phyloP scores from a whole-genome alignment of 2,888 invertebrate genomes.

The Agrochola lota region DNA sequence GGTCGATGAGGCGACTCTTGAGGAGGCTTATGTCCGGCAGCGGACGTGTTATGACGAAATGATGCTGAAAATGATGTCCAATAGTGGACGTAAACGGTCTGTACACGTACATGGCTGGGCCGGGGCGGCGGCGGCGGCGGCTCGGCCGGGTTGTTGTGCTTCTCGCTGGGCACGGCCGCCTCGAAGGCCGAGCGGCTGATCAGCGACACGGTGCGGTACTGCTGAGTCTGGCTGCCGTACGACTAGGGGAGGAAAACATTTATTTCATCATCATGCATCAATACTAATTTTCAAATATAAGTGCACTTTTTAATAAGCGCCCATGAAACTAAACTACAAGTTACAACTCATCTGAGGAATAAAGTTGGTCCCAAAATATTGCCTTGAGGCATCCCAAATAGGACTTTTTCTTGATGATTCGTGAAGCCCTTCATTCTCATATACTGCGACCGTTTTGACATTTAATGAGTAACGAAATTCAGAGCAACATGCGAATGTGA shows the following conservation, averaged over 20 bases:
- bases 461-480: not conserved
- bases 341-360: not conserved
- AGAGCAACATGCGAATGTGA: not conserved
- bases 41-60: too few species aligned
- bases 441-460: not conserved
- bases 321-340: not conserved
- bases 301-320: not conserved
- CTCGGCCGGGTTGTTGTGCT: constrained; percentile 93
- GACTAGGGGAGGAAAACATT: constrained; percentile 61
- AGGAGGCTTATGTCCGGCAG: too few species aligned
- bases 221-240: constrained; percentile 75
- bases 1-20: too few species aligned
- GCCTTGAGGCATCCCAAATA: not conserved
- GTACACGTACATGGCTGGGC: constrained; percentile 60
- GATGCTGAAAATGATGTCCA: too few species aligned
- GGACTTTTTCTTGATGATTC: not conserved
- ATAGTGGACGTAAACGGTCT: too few species aligned
- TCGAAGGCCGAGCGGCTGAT: constrained; percentile 97
- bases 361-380: not conserved
- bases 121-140: constrained; percentile 95
- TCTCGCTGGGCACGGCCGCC: constrained; percentile 92
- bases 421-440: not conserved
- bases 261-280: too few species aligned
- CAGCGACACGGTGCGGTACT: constrained; percentile 96
- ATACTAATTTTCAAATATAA: not conserved